Conservation (phyloP, 2,797 vertebrate species). For the Sitta carolinensis region DNA sequence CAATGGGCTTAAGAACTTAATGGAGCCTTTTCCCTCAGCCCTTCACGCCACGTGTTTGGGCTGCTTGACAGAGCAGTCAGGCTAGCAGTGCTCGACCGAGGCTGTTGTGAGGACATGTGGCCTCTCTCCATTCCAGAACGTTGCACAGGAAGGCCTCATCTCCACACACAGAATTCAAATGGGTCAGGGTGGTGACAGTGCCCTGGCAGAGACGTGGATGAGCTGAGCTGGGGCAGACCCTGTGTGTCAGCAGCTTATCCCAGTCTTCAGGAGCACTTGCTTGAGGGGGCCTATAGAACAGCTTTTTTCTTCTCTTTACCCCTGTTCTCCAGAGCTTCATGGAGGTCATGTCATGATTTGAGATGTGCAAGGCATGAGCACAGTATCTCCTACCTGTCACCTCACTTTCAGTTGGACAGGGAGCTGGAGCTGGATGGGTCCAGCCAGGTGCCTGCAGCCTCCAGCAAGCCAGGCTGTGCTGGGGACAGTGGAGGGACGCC, state of each 20-base stretch:
- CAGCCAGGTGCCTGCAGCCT: rapidly evolving
- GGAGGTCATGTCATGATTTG: not conserved
- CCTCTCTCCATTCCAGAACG: not conserved
- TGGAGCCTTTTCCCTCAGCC: slow-evolving; percentile 18
- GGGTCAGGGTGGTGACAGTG: not conserved
- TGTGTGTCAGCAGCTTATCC: not conserved
- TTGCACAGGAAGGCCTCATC: not conserved
- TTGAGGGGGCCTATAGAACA: not conserved
- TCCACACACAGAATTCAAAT: not conserved
- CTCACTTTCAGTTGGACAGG: not conserved
- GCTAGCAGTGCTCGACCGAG: not conserved
- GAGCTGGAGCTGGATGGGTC: not conserved
- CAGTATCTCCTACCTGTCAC: not conserved
- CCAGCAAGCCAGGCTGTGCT: not conserved
- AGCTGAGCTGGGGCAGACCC: not conserved
- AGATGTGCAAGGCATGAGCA: not conserved
- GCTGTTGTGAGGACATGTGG: not conserved
- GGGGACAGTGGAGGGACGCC: not conserved
- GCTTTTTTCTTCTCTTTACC: not conserved
- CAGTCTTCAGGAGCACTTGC: not conserved
- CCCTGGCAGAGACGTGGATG: not conserved
- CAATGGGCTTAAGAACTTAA: slow-evolving; percentile 46
- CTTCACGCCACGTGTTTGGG: not conserved
- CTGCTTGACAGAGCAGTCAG: not conserved
- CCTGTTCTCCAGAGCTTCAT: not conserved